Evolutionary conservation across 2,113 vertebrate species (phyloP).

Genomic region (Microcebus ravelobensis): DNA sequence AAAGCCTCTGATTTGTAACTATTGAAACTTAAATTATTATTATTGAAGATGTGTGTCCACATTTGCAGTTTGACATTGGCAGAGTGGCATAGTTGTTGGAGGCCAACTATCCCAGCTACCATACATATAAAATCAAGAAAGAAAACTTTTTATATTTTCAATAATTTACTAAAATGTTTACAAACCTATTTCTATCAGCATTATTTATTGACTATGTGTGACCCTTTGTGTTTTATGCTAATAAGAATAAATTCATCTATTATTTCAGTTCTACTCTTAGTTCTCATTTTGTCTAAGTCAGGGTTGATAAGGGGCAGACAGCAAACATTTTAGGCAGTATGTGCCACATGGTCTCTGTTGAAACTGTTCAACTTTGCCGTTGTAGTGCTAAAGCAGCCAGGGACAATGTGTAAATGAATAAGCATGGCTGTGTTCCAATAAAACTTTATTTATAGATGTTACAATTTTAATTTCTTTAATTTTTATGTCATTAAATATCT

Average conservation of each 20-base stretch:
- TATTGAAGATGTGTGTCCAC: slow-evolving; percentile 45
- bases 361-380: neutral
- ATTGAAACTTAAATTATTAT: slow-evolving; percentile 50
- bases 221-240: neutral
- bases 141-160: neutral
- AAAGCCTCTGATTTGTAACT: slow-evolving; percentile 59
- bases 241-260: slow-evolving; percentile 19
- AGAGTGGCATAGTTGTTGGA: neutral
- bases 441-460: slow-evolving; percentile 2
- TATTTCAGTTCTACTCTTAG: neutral
- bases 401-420: neutral
- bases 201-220: neutral
- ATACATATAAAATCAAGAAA: neutral
- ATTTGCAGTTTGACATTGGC: neutral
- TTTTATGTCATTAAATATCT: neutral
- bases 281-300: slow-evolving; percentile 11
- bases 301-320: neutral
- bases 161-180: neutral
- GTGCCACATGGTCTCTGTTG: neutral
- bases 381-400: neutral
- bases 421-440: neutral
- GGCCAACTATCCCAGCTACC: neutral
- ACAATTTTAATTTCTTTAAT: neutral
- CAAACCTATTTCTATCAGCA: neutral
- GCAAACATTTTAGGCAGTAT: neutral